Evolutionary conservation across 2,888 invertebrate genomes (phyloP), one percentile per base, ranked within the genome.

Genomic region (Eurytoma adleriae): DNA sequence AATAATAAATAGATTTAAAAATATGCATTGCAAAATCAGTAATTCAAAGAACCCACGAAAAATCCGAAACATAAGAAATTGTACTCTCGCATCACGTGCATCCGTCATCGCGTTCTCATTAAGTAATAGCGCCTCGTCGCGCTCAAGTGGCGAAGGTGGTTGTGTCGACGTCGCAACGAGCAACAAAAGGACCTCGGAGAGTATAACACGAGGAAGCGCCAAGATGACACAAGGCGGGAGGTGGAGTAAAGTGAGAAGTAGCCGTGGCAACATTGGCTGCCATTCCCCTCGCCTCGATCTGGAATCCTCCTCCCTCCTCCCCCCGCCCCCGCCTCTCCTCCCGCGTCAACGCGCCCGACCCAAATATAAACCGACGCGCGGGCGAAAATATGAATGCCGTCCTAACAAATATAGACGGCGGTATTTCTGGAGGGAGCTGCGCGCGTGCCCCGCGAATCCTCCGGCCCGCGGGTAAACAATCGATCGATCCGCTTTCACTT

Each of bases 321-420:
- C 50, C 24, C 5, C 52, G 59, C n/a, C 27, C 50, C 48, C 18
- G 30, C 70, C 57, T 30, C 40, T 81, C 61, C 66, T 82, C 79
- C 27, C 66, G 56, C 78, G 54, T 66, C 12, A 62, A 64, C 54
- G 83, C 80, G 83, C 85, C 83, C 86, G 85, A 84, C 85, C 87
- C 88, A 88, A 89, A 88, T 89, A 88, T 88, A 89, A 87, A 84
- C 84, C 84, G 83, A 82, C 84, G 81, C 80, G 78, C 84, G 84
- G 71, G 83, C 86, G 85, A 87, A 88, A 89, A 89, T 90, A 89
- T 90, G 88, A 88, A 88, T 89, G 85, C 71, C 87, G 85, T 86
- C 88, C 86, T 86, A 87, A 88, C 89, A 87, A 89, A 90, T 90
- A 90, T 90, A 90, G 90, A 87, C 85, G 84, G 83, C 70, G 89